phyloP scores from a whole-genome alignment of 2,797 vertebrate species.

The Lutra lutra region DNA sequence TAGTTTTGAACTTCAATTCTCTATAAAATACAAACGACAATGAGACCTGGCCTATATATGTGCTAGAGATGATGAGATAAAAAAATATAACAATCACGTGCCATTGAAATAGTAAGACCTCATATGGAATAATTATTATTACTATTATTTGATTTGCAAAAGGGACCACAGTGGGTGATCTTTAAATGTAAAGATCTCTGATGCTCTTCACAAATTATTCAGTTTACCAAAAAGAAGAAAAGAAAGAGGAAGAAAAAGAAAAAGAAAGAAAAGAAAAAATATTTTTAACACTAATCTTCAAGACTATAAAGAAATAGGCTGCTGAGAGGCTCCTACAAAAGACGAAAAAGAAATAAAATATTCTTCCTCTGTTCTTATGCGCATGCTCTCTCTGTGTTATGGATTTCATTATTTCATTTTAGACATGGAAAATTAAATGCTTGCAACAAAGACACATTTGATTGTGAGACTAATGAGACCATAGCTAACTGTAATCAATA shows the following conservation, averaged over 20 bases:
- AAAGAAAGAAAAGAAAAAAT: not conserved
- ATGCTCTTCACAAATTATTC: not conserved
- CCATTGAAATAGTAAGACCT: not conserved
- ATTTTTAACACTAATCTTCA: not conserved
- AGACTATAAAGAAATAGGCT: not conserved
- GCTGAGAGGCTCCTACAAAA: not conserved
- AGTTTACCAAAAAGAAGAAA: not conserved
- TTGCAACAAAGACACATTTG: slow-evolving; percentile 33
- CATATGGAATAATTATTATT: not conserved
- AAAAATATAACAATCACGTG: not conserved
- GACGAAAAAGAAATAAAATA: not conserved
- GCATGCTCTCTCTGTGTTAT: not conserved
- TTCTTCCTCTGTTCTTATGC: not conserved
- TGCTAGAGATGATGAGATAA: not conserved
- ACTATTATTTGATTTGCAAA: slow-evolving; percentile 38
- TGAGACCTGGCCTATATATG: not conserved
- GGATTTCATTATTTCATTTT: slow-evolving; percentile 49
- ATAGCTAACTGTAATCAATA: slow-evolving; percentile 57
- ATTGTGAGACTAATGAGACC: slow-evolving; percentile 36
- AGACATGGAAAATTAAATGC: slow-evolving; percentile 48
- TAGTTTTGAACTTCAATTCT: not conserved
- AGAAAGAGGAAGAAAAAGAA: not conserved
- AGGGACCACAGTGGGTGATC: not conserved
- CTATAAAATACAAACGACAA: not conserved
- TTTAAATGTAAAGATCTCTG: not conserved